Percentiles rank a stretch among this genome's conserved stretches.
Evolutionary conservation across 2,113 vertebrate genomes (phyloP).

Genomic region (Centropristis striata): DNA sequence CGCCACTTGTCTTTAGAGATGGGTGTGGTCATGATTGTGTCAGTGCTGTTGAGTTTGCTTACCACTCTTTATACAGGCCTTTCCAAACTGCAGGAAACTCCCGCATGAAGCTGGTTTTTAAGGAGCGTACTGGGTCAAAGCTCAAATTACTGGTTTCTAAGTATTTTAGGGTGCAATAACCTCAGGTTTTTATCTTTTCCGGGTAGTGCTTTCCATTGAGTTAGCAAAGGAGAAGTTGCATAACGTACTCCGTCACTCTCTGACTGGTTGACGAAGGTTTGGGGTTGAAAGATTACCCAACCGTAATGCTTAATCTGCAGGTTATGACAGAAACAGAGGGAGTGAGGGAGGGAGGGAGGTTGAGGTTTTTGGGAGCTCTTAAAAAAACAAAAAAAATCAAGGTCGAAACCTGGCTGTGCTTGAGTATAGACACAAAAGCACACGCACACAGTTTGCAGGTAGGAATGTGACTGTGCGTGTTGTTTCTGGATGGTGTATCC

Average conservation of each 20-base stretch:
- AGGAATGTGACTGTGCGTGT: conserved; percentile 10
- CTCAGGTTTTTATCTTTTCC: conserved; percentile 26
- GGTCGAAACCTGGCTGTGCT: conserved; percentile 20
- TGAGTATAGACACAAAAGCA: conserved; percentile 2
- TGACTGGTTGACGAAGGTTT: conserved; percentile 61
- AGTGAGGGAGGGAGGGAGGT: conserved; percentile 20
- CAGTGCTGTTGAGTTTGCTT: neutral
- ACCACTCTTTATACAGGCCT: neutral
- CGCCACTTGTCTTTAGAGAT: neutral
- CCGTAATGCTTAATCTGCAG: conserved; percentile 62
- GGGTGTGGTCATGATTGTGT: neutral
- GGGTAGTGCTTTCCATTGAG: conserved; percentile 29
- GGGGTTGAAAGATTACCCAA: conserved; percentile 73
- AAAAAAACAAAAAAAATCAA: conserved; percentile 8
- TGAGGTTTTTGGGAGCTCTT: neutral
- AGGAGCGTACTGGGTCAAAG: neutral
- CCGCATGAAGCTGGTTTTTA: neutral
- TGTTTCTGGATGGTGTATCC: neutral
- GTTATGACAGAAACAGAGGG: conserved; percentile 57
- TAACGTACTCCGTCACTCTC: conserved; percentile 58
- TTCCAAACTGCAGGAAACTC: neutral
- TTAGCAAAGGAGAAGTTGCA: conserved; percentile 63
- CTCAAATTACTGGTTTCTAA: conserved; percentile 2
- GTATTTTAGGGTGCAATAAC: conserved; percentile 24
- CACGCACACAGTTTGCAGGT: conserved; percentile 2